These are phyloP conservation scores for Myxocyprinus asiaticus DNA, from an alignment of 2,113 vertebrate species.

Conservation along the genomic window DNA sequence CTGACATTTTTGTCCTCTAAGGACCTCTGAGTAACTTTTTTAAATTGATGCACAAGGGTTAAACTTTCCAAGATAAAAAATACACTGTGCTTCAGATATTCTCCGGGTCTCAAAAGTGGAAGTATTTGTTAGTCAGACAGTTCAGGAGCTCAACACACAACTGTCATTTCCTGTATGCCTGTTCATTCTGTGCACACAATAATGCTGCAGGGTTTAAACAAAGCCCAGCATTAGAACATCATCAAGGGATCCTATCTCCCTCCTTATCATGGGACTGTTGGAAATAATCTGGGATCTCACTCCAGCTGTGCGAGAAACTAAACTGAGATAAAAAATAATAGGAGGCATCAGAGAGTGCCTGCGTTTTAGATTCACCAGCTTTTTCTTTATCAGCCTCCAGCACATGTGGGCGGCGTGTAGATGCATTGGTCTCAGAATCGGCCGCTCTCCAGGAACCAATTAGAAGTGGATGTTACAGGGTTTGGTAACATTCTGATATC, in stretches of 20 bases:
- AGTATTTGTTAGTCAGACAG: background rate
- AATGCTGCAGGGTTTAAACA: constrained; percentile 9
- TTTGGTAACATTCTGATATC: constrained; percentile 51
- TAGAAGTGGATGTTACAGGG: constrained; percentile 21
- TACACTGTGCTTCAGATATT: background rate
- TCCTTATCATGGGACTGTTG: background rate
- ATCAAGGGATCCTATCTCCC: constrained; percentile 4
- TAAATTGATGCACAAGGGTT: too few species aligned
- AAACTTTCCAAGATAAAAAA: background rate
- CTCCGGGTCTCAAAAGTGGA: background rate
- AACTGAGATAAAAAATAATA: constrained; percentile 20
- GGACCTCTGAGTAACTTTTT: too few species aligned
- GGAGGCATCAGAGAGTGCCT: background rate
- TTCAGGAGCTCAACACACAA: constrained; percentile 1
- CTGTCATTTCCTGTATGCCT: constrained; percentile 9
- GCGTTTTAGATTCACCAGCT: background rate
- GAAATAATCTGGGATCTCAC: background rate
- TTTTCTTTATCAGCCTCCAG: constrained; percentile 51
- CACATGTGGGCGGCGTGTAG: constrained; percentile 47
- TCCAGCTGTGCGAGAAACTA: constrained; percentile 2
- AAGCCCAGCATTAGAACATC: background rate
- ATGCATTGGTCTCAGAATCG: constrained; percentile 32
- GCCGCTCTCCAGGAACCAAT: background rate
- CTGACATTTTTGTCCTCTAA: too few species aligned
- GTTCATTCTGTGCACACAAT: constrained; percentile 2